These are phyloP conservation scores for Cynopterus brachyotis DNA, from an alignment of 2,113 vertebrate genomes.

Conservation along the genomic window DNA sequence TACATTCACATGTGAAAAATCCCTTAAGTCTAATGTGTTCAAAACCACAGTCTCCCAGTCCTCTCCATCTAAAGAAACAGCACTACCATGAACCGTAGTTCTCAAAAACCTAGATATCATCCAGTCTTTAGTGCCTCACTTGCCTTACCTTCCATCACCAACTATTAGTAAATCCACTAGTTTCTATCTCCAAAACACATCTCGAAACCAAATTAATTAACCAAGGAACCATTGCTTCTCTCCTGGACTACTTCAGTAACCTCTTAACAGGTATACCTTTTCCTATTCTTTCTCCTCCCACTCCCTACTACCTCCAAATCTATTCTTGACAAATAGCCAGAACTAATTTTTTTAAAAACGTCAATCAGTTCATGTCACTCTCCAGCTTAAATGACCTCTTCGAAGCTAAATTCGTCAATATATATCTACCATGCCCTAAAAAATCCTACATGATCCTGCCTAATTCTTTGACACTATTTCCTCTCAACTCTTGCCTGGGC, in stretches of 20 bases:
- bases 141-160: neutral
- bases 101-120: neutral
- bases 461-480: neutral
- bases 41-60: neutral
- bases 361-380: neutral
- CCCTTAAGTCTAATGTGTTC: neutral
- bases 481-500: neutral
- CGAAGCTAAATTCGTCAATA: neutral
- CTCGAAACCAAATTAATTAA: neutral
- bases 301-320: neutral
- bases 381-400: constrained; percentile 6
- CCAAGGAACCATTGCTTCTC: neutral
- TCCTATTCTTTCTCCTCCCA: neutral
- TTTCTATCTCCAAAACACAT: constrained; percentile 8
- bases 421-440: neutral
- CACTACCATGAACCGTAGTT: neutral
- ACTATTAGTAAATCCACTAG: neutral
- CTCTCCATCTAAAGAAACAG: constrained; percentile 8
- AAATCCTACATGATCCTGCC: neutral
- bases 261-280: neutral
- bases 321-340: neutral
- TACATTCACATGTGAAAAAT: constrained; percentile 7
- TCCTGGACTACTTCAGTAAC: neutral
- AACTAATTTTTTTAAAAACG: neutral
- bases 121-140: neutral